A percentile compares a stretch with the other conserved stretches of the same genome.
These are phyloP conservation scores for Enchytraeus crypticus DNA, from an alignment of 2,888 invertebrate species.

Conservation along the genomic window DNA sequence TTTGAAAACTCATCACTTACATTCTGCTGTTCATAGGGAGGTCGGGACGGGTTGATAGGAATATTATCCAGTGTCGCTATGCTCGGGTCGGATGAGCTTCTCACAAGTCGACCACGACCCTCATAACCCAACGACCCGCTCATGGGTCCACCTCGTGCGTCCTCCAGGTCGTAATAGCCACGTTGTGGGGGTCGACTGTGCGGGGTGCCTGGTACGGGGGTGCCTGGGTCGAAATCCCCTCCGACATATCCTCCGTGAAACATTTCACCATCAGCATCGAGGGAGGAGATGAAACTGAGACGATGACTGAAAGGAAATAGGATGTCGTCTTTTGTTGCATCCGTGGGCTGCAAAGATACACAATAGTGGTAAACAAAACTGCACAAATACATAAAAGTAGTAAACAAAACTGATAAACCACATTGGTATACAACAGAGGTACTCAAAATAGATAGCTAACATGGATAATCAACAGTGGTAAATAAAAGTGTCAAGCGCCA, in stretches of 20 bases:
- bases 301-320: constrained; percentile 89
- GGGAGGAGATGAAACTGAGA: constrained; percentile 82
- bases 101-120: constrained; percentile 54
- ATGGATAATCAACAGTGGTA: too few relatives aligned
- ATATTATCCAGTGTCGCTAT: constrained; percentile 81
- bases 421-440: too few relatives aligned
- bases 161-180: background rate
- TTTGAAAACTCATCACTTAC: too few relatives aligned
- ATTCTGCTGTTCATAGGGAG: too few relatives aligned
- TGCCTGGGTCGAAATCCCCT: background rate
- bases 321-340: constrained; percentile 94
- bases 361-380: background rate
- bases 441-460: too few relatives aligned
- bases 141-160: background rate
- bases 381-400: background rate
- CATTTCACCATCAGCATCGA: constrained; percentile 80
- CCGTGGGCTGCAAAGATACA: constrained; percentile 59
- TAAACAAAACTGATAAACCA: too few relatives aligned
- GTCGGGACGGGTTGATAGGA: too few relatives aligned
- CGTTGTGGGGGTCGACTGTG: background rate
- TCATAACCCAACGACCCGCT: too few relatives aligned
- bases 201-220: background rate
- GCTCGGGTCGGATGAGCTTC: constrained; percentile 87
- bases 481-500: too few relatives aligned
- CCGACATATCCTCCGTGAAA: background rate